Percentiles rank a stretch among this genome's conserved stretches.
These are phyloP conservation scores for Epizoanthus scotinus DNA, from an alignment of 92 coral and sea anemone genomes.

Conservation along the genomic window DNA sequence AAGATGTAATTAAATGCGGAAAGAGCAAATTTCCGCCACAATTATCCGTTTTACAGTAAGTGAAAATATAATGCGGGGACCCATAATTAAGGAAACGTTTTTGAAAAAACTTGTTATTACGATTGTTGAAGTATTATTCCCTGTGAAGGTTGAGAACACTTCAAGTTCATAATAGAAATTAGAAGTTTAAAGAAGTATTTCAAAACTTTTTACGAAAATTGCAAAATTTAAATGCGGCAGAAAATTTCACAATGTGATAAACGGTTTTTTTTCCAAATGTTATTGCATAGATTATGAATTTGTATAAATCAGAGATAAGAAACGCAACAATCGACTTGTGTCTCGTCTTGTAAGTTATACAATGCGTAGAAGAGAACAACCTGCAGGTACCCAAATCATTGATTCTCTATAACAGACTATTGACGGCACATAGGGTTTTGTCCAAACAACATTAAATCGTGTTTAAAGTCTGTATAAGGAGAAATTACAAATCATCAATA, in stretches of 20 bases:
- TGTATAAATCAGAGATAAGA: background rate
- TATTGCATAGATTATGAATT: background rate
- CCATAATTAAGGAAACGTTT: too few species aligned
- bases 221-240: background rate
- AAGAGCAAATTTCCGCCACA: background rate
- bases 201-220: conserved; percentile 10
- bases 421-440: background rate
- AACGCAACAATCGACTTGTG: conserved; percentile 1
- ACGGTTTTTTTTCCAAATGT: background rate
- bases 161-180: conserved; percentile 10
- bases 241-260: background rate
- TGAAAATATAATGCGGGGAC: too few species aligned
- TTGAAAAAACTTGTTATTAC: too few species aligned
- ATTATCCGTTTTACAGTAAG: background rate
- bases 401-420: background rate
- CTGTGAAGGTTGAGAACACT: background rate
- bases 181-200: conserved; percentile 19
- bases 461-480: background rate
- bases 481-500: too few species aligned
- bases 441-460: background rate
- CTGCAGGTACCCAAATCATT: background rate
- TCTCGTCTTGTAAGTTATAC: background rate
- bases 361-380: conserved; percentile 17
- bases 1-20: background rate
- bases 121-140: background rate